Percentiles rank a stretch among this genome's conserved stretches.
Evolutionary conservation across 2,113 vertebrate species (phyloP).

Genomic region (Tachycineta bicolor): DNA sequence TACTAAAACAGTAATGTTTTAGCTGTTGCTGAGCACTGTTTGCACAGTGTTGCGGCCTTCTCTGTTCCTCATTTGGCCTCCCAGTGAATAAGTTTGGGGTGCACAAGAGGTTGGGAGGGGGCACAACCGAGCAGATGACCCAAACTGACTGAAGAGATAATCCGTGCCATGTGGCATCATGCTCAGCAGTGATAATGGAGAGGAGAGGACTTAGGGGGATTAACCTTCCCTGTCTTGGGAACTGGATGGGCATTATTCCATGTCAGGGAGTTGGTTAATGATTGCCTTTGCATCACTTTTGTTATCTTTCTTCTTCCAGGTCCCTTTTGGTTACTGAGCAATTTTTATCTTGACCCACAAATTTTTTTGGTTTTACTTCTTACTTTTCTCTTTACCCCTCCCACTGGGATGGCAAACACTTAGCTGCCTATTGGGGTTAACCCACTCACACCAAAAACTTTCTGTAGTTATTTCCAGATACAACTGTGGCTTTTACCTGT

Average conservation of each 20-base stretch:
- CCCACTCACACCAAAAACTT: background rate
- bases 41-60: background rate
- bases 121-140: background rate
- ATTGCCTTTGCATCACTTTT: background rate
- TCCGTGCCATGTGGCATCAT: fast-evolving
- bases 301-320: background rate
- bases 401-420: fast-evolving
- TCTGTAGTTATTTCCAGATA: background rate
- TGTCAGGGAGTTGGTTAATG: background rate
- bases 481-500: background rate
- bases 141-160: background rate
- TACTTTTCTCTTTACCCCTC: background rate
- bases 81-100: too few relatives aligned
- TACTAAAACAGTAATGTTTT: background rate
- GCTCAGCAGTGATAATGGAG: background rate
- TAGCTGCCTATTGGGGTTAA: background rate
- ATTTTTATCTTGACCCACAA: background rate
- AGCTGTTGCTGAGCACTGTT: background rate
- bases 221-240: background rate
- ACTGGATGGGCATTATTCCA: background rate
- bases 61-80: background rate
- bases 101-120: background rate
- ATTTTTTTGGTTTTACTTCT: background rate
- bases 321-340: background rate
- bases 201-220: background rate